These are phyloP conservation scores for Podabrus alpinus DNA, from an alignment of 2,888 invertebrate species.

Conservation along the genomic window DNA sequence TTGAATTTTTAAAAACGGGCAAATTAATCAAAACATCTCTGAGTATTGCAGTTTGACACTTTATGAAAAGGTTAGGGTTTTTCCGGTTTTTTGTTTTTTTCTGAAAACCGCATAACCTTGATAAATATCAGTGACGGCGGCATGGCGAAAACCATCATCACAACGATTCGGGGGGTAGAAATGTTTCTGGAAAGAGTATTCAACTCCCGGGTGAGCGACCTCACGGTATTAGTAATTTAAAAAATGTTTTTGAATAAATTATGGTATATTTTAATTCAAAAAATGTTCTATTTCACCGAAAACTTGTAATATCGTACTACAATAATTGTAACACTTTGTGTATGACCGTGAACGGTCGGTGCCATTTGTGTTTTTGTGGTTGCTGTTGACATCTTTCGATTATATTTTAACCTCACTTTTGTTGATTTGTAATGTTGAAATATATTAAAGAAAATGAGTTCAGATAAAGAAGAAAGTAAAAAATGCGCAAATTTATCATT, in stretches of 20 bases:
- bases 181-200: too few species aligned
- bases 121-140: not conserved
- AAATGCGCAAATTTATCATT: not conserved
- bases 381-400: not conserved
- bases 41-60: not conserved
- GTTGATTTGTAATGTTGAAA: not conserved
- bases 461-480: not conserved
- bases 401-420: not conserved
- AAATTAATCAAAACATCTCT: conserved; percentile 1
- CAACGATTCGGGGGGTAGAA: too few species aligned
- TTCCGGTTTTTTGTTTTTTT: not conserved
- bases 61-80: not conserved
- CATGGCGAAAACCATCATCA: too few species aligned
- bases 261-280: too few species aligned
- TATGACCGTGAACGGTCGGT: not conserved
- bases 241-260: too few species aligned
- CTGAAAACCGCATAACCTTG: not conserved
- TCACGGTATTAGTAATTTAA: too few species aligned
- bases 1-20: not conserved
- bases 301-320: too few species aligned
- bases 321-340: too few species aligned
- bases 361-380: not conserved
- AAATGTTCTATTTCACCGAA: too few species aligned
- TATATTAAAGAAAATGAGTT: not conserved
- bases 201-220: too few species aligned